These are phyloP conservation scores for Tineola bisselliella DNA, from an alignment of 2,888 invertebrate species.

Conservation along the genomic window DNA sequence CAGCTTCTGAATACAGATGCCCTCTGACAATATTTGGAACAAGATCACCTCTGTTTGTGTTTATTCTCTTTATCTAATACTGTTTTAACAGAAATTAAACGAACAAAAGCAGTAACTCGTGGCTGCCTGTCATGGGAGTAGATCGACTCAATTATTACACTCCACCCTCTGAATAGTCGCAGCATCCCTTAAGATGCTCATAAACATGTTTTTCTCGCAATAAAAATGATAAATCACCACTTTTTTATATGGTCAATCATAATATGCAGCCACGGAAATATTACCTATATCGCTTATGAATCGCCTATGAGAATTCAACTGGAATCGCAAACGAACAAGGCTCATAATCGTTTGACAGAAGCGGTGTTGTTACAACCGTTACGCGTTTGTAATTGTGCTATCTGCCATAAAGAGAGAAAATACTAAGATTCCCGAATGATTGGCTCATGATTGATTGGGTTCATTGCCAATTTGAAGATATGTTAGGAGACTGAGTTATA, in stretches of 20 bases:
- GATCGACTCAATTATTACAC: background rate
- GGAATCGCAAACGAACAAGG: background rate
- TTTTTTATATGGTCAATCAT: constrained; percentile 69
- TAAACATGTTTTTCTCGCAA: constrained; percentile 69
- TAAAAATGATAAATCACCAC: constrained; percentile 68
- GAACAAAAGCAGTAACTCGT: background rate
- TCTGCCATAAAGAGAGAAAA: background rate
- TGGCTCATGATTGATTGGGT: background rate
- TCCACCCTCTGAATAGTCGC: background rate
- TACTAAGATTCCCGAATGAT: background rate
- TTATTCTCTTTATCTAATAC: no score
- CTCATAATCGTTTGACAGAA: background rate
- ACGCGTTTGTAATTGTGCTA: constrained; percentile 14
- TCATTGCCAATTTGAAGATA: background rate
- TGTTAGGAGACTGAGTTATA: background rate
- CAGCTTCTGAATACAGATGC: constrained; percentile 2
- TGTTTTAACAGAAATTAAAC: no score
- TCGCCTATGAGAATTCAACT: background rate
- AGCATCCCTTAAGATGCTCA: constrained; percentile 48
- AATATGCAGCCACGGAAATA: constrained; percentile 36
- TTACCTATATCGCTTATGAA: background rate
- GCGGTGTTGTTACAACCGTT: background rate
- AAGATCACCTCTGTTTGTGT: background rate
- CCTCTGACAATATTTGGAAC: background rate
- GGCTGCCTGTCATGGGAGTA: background rate